Conservation (phyloP, 2,113 vertebrate species). For the Girardinichthys multiradiatus region DNA sequence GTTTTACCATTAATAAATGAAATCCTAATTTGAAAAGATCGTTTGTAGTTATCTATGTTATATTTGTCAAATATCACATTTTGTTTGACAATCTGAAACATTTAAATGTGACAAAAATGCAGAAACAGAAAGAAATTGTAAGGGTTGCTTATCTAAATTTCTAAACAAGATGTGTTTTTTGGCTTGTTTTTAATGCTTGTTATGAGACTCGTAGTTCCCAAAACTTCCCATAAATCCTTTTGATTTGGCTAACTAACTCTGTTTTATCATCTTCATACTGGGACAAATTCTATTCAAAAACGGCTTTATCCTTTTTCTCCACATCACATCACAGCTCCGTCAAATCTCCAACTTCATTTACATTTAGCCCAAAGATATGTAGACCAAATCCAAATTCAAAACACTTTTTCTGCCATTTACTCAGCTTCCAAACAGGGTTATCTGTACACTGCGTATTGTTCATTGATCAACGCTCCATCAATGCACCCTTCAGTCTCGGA, state of each 20-base stretch:
- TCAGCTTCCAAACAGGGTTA: conserved; percentile 5
- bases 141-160: no score
- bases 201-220: no score
- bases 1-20: background rate
- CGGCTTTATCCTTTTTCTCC: conserved; percentile 6
- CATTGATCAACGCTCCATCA: conserved; percentile 29
- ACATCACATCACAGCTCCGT: conserved; percentile 32
- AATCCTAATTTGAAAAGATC: background rate
- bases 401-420: conserved; percentile 35
- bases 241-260: conserved; percentile 14
- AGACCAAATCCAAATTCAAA: conserved; percentile 38
- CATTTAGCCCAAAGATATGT: conserved; percentile 25
- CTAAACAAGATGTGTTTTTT: no score
- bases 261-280: conserved; percentile 16
- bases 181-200: no score
- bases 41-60: background rate
- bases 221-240: conserved; percentile 21
- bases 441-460: conserved; percentile 23
- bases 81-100: background rate
- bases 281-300: conserved; percentile 40
- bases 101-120: background rate
- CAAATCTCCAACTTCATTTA: conserved; percentile 24
- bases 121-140: background rate
- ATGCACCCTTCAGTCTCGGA: conserved; percentile 25
- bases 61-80: background rate